These are phyloP conservation scores for Lydus trimaculatus DNA, from an alignment of 2,888 invertebrate genomes.

Conservation along the genomic window DNA sequence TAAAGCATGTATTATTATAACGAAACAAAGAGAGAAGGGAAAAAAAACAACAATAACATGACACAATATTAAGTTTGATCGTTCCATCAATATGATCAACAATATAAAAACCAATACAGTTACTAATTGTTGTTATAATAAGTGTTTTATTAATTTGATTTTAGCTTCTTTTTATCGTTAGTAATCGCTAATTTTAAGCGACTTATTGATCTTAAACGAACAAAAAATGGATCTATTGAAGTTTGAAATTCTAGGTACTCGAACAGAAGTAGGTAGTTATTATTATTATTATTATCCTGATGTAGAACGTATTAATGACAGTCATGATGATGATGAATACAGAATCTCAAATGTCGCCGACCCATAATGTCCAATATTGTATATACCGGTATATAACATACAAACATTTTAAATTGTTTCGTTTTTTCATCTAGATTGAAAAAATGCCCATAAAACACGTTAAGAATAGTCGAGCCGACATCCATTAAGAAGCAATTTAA, in stretches of 20 bases:
- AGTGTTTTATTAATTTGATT: background rate
- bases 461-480: conserved; percentile 17
- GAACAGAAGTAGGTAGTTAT: too few species aligned
- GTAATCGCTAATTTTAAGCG: background rate
- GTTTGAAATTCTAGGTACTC: too few species aligned
- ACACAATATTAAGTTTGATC: background rate
- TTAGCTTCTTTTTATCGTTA: background rate
- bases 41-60: background rate
- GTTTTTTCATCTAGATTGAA: background rate
- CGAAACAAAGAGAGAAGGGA: too few species aligned
- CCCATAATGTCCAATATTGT: conserved; percentile 10
- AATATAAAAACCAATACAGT: background rate
- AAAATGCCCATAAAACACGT: conserved; percentile 10
- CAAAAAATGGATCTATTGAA: too few species aligned
- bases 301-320: background rate
- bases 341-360: conserved; percentile 3
- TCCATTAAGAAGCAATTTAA: conserved; percentile 31
- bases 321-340: background rate
- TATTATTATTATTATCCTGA: background rate
- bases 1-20: conserved; percentile 4
- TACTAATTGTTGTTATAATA: background rate
- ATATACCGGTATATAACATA: background rate
- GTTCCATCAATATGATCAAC: background rate
- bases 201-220: too few species aligned
- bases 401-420: background rate